A percentile compares a stretch with the other conserved stretches of the same genome.
These are phyloP conservation scores for Parasteatoda lunata DNA, from an alignment of 2,888 invertebrate species.

Conservation along the genomic window DNA sequence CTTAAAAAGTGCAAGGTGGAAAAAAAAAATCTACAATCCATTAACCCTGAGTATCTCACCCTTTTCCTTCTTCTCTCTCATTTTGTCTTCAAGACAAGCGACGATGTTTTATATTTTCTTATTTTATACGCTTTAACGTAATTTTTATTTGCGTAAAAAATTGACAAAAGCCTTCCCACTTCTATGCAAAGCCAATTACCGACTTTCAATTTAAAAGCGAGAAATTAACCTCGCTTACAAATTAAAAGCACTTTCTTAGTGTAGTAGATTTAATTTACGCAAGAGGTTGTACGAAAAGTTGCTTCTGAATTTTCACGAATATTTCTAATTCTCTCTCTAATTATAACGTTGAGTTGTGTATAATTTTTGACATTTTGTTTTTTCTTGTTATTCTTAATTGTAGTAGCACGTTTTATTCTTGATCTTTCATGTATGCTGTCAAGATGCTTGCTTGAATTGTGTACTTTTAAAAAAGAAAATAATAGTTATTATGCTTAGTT, in stretches of 20 bases:
- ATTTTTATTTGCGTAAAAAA: slow-evolving; percentile 27
- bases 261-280: background rate
- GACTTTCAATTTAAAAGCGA: slow-evolving; percentile 39
- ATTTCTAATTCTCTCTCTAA: too few relatives aligned
- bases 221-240: background rate
- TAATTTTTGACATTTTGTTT: too few relatives aligned
- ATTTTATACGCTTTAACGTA: too few relatives aligned
- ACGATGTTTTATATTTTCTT: background rate
- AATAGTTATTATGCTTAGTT: too few relatives aligned
- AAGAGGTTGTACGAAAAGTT: background rate
- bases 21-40: slow-evolving; percentile 23
- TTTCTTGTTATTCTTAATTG: too few relatives aligned
- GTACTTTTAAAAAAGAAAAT: too few relatives aligned
- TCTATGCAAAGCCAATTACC: slow-evolving; percentile 44
- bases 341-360: too few relatives aligned
- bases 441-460: too few relatives aligned
- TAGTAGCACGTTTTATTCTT: too few relatives aligned
- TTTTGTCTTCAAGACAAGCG: background rate
- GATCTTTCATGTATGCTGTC: too few relatives aligned
- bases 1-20: slow-evolving; percentile 40
- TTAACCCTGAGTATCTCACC: slow-evolving; percentile 56
- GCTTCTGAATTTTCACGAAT: background rate
- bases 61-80: slow-evolving; percentile 1
- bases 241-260: background rate
- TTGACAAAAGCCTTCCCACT: slow-evolving; percentile 43